phyloP scores from a whole-genome alignment of 2,888 invertebrate genomes.

The Ischnus inquisitorius region DNA sequence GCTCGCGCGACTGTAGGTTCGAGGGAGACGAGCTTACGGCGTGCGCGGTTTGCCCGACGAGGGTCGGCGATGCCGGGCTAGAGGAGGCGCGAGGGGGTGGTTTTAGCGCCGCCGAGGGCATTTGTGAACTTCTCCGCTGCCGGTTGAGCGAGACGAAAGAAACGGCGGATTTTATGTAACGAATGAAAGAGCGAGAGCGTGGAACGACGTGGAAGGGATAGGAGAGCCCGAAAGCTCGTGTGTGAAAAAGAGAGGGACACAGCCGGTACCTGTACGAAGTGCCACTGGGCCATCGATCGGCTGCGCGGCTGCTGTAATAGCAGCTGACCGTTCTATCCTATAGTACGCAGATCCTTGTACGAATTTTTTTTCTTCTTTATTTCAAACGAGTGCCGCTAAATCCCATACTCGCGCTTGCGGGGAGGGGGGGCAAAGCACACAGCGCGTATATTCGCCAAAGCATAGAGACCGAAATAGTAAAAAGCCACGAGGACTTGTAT shows the following conservation, averaged over 20 bases:
- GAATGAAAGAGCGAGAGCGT: slow-evolving; percentile 52
- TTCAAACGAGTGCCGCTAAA: slow-evolving; percentile 21
- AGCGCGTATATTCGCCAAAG: neutral
- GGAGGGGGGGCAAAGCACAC: slow-evolving; percentile 25
- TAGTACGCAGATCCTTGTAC: slow-evolving; percentile 72
- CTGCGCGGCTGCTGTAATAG: slow-evolving; percentile 77
- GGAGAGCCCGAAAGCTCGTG: slow-evolving; percentile 38
- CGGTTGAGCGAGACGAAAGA: slow-evolving; percentile 44
- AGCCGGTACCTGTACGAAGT: slow-evolving; percentile 62
- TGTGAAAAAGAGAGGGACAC: slow-evolving; percentile 32
- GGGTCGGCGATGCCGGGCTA: neutral
- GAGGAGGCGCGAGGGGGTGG: too few relatives aligned
- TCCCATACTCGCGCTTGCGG: slow-evolving; percentile 25
- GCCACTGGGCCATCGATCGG: slow-evolving; percentile 83
- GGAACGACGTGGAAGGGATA: slow-evolving; percentile 40
- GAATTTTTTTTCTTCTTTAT: slow-evolving; percentile 14
- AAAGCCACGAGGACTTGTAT: neutral
- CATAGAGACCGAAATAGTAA: neutral
- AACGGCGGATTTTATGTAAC: neutral
- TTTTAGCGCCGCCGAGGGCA: neutral
- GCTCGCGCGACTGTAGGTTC: neutral
- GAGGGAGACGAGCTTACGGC: slow-evolving; percentile 20
- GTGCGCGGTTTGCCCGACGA: neutral
- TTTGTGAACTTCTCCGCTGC: slow-evolving; percentile 55
- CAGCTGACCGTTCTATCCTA: slow-evolving; percentile 77